Evolutionary conservation across 2,113 vertebrate species (phyloP).

Genomic region (Ia io): DNA sequence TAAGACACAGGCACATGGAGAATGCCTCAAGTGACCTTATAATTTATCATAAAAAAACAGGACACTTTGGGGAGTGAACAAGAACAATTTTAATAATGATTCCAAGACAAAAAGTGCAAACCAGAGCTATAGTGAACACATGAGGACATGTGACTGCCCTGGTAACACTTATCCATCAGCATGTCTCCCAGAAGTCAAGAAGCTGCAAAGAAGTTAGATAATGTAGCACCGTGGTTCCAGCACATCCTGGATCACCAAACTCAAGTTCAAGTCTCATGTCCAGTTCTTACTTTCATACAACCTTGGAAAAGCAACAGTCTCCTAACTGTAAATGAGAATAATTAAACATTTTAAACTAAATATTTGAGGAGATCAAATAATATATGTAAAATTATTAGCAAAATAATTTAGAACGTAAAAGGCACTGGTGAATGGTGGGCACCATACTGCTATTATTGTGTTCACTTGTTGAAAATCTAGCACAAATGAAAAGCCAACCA

Average conservation of each 20-base stretch:
- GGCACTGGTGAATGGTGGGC: accelerated
- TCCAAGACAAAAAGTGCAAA: background rate
- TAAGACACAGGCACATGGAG: background rate
- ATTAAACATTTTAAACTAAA: background rate
- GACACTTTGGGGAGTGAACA: background rate
- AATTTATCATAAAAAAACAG: background rate
- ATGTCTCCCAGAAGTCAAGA: accelerated
- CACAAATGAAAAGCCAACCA: background rate
- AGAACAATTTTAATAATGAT: background rate
- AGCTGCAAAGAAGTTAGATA: too few relatives aligned
- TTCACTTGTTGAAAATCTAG: background rate
- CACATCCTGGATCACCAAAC: accelerated
- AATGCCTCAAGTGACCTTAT: background rate
- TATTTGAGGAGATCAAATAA: too few relatives aligned
- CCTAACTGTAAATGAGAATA: background rate
- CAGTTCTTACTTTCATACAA: too few relatives aligned
- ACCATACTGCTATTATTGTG: accelerated
- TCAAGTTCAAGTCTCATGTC: background rate
- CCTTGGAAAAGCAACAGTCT: too few relatives aligned
- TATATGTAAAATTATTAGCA: too few relatives aligned
- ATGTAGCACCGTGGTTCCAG: background rate
- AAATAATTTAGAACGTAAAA: background rate
- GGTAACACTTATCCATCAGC: accelerated
- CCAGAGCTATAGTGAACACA: too few relatives aligned
- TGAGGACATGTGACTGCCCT: accelerated